These are phyloP conservation scores for Plectus sambesii DNA, from an alignment of 1,140 invertebrate species.

Conservation along the genomic window DNA sequence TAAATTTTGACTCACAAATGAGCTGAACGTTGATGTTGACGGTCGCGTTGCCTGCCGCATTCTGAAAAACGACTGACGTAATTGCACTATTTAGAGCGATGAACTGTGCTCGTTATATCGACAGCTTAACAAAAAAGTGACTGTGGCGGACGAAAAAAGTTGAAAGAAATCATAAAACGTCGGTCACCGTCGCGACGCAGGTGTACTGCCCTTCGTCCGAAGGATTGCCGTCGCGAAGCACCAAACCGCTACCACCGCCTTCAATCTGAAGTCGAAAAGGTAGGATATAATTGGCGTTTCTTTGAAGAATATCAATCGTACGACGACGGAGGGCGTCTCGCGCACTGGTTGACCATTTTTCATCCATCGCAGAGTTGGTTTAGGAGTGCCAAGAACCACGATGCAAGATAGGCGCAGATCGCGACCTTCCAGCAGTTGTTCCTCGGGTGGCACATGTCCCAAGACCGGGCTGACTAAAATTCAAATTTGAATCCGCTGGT, in stretches of 20 bases:
- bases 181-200: constrained; percentile 48
- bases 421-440: constrained; percentile 39
- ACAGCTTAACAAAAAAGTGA: too few relatives aligned
- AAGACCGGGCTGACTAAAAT: constrained; percentile 33
- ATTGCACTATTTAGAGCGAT: too few relatives aligned
- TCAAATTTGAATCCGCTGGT: constrained; percentile 2
- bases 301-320: constrained; percentile 5
- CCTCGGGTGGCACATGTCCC: constrained; percentile 35
- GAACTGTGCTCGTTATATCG: too few relatives aligned
- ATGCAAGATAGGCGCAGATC: constrained; percentile 45
- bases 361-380: constrained; percentile 48
- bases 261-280: constrained; percentile 27
- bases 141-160: too few relatives aligned
- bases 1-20: constrained; percentile 49
- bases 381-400: constrained; percentile 48
- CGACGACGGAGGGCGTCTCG: constrained; percentile 10
- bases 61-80: too few relatives aligned
- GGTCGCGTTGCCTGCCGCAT: constrained; percentile 49
- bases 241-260: constrained; percentile 29
- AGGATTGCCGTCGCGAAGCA: constrained; percentile 27
- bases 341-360: constrained; percentile 40
- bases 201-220: constrained; percentile 48
- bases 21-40: constrained; percentile 46
- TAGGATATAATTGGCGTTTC: too few relatives aligned
- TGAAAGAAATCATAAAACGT: too few relatives aligned